A percentile compares a stretch with the other conserved stretches of the same genome.
Evolutionary conservation across 2,797 vertebrate genomes (phyloP).

Genomic region (Ctenopoma kingsleyae): DNA sequence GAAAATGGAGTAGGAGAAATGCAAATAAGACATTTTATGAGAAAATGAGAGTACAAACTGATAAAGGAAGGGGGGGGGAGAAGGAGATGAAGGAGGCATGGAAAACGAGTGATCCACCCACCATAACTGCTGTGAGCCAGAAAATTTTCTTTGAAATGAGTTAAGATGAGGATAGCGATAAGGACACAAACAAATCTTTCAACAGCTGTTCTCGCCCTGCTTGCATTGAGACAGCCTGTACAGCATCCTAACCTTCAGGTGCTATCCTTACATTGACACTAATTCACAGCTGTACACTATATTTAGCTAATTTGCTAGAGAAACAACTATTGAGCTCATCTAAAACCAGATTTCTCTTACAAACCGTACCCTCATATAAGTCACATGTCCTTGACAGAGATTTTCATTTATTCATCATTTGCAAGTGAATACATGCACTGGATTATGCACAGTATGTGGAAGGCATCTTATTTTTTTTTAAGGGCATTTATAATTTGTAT

Average conservation of each 20-base stretch:
- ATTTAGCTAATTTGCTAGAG: slow-evolving; percentile 38
- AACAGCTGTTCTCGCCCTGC: slow-evolving; percentile 12
- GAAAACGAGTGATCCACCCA: slow-evolving; percentile 14
- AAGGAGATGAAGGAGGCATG: slow-evolving; percentile 6
- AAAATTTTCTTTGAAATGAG: slow-evolving; percentile 39
- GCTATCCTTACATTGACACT: slow-evolving; percentile 33
- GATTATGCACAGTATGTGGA: slow-evolving; percentile 23
- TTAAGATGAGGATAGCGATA: slow-evolving; percentile 24
- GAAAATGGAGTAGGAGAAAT: not conserved
- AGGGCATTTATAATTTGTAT: slow-evolving; percentile 30
- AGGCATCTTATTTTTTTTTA: slow-evolving; percentile 16
- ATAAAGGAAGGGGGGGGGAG: slow-evolving; percentile 9
- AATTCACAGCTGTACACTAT: slow-evolving; percentile 20
- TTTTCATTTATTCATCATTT: slow-evolving; percentile 46
- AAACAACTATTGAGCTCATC: slow-evolving; percentile 28
- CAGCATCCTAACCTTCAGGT: slow-evolving; percentile 32
- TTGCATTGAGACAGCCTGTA: slow-evolving; percentile 8
- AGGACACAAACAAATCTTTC: slow-evolving; percentile 21
- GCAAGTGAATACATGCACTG: slow-evolving; percentile 21
- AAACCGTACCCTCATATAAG: slow-evolving; percentile 24
- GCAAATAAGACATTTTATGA: slow-evolving; percentile 12
- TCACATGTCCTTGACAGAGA: slow-evolving; percentile 29
- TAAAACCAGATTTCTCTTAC: slow-evolving; percentile 18
- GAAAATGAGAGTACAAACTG: slow-evolving; percentile 11
- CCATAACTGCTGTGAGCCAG: slow-evolving; percentile 17